Evolutionary conservation across 1,140 invertebrate species (phyloP).

Genomic region (Apis laboriosa): DNA sequence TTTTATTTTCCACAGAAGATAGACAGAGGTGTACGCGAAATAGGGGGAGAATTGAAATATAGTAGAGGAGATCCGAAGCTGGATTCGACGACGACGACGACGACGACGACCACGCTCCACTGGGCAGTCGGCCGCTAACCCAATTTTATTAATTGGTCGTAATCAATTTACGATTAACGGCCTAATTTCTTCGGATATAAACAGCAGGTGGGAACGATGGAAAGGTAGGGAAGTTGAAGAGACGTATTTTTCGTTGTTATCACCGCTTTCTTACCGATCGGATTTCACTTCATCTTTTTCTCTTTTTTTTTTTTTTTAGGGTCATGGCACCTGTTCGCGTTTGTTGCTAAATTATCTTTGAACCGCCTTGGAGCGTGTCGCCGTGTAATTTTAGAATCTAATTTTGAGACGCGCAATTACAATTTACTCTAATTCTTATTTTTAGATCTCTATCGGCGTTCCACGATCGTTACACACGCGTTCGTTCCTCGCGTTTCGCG

Average conservation of each 20-base stretch:
- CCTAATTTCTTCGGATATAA: too few species aligned
- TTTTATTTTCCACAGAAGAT: too few species aligned
- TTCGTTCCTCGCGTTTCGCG: neutral
- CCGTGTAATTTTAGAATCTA: constrained; percentile 5
- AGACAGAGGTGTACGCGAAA: neutral
- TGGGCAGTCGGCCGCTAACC: constrained; percentile 69
- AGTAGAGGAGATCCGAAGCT: constrained; percentile 4
- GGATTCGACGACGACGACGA: constrained; percentile 48
- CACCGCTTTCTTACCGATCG: too few species aligned
- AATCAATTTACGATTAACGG: constrained; percentile 41
- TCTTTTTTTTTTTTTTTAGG: neutral
- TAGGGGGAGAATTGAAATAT: constrained; percentile 34
- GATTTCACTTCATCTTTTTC: too few species aligned
- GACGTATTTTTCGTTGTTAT: too few species aligned
- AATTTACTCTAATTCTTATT: constrained; percentile 13
- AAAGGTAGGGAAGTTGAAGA: neutral
- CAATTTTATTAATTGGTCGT: constrained; percentile 71
- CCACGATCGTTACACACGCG: neutral
- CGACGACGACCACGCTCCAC: constrained; percentile 70
- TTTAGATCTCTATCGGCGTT: neutral
- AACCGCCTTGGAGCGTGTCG: neutral
- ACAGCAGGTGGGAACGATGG: neutral
- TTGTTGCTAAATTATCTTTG: constrained; percentile 11
- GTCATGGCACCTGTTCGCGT: neutral
- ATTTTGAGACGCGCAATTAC: constrained; percentile 1